Evolutionary conservation across 92 coral and sea anemone genomes (phyloP), one percentile per base, ranked within the genome.

Genomic region (Epizoanthus rinbou): DNA sequence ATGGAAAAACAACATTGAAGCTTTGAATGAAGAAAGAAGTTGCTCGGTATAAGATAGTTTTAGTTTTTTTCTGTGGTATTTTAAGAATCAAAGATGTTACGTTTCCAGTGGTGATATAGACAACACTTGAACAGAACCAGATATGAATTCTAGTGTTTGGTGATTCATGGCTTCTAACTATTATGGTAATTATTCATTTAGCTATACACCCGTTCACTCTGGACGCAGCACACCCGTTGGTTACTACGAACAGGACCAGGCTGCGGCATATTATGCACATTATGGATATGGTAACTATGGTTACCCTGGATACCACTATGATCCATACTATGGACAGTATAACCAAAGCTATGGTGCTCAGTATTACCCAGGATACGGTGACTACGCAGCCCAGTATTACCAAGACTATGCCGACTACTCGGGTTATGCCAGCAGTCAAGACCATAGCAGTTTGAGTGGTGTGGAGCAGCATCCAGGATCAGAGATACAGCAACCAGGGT

Each of bases 381-480:
- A 52, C 0, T 78, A 78, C 41, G 71, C 70, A 9, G 54, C 54
- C 3, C 64, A 78, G 13, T 78, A 78, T 25, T 78, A 78, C 69
- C 82, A 71, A 21, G 82, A 63, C 0, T 78, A 78, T 62, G 28
- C 72, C 3, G 70, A 78, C 82, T 78, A 78, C 53, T 23, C 71
- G 8, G 71, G 82, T 13, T 78, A 78, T 22, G 58, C 71, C 43
- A 78, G 23, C 57, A 62, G 71, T 43, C 82, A 78, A 78, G 82
- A 78, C 16, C 82, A 78, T 15, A 43, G 82, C 28, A 33, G 47
- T 43, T 3, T 43, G 35, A 78, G 43, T 41, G 71, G 71, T n/a
- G n/a, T 59, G 41, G 82, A 63, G 3, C 69, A 76, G 33, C 35
- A 76, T 76, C 66, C 33, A 9, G 81, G 33, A n/a, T 21, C 71